A percentile compares a stretch with the other conserved stretches of the same genome.
These are phyloP conservation scores for Parasteatoda tepidariorum DNA, from an alignment of 1,140 invertebrate species.

Conservation along the genomic window DNA sequence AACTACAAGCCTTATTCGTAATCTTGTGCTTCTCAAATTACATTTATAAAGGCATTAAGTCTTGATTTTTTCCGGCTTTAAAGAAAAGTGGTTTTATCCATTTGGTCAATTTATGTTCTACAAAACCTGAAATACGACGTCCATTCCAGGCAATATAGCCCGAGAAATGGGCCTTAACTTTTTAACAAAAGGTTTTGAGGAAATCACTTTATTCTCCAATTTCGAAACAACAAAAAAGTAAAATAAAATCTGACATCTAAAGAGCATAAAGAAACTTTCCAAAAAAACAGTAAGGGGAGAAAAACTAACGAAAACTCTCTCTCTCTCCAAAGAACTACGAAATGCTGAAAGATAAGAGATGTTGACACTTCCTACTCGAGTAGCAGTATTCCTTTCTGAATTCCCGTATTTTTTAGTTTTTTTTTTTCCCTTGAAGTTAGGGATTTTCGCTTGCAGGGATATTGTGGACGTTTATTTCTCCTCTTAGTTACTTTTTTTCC, in stretches of 20 bases:
- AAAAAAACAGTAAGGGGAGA: neutral
- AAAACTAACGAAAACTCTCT: neutral
- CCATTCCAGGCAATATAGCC: too few relatives aligned
- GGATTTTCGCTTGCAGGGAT: neutral
- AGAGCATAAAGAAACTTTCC: neutral
- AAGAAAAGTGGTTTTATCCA: too few relatives aligned
- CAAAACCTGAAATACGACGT: too few relatives aligned
- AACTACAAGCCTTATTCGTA: too few relatives aligned
- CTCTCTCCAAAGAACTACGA: neutral
- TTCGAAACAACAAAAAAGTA: neutral
- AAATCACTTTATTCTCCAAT: too few relatives aligned
- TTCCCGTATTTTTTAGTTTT: too few relatives aligned
- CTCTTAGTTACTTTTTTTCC: neutral
- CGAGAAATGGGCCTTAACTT: too few relatives aligned
- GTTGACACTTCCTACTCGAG: constrained; percentile 28
- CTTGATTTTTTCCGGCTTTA: too few relatives aligned
- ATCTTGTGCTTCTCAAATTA: too few relatives aligned
- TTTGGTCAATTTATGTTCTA: too few relatives aligned
- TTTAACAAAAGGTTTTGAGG: too few relatives aligned
- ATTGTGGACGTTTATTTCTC: neutral
- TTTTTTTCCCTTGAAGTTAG: neutral
- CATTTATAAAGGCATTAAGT: too few relatives aligned
- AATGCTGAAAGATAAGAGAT: constrained; percentile 16
- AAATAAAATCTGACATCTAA: neutral
- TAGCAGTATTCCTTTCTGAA: neutral